phyloP scores from a whole-genome alignment of 2,113 vertebrate genomes.

The Erinaceus europaeus region DNA sequence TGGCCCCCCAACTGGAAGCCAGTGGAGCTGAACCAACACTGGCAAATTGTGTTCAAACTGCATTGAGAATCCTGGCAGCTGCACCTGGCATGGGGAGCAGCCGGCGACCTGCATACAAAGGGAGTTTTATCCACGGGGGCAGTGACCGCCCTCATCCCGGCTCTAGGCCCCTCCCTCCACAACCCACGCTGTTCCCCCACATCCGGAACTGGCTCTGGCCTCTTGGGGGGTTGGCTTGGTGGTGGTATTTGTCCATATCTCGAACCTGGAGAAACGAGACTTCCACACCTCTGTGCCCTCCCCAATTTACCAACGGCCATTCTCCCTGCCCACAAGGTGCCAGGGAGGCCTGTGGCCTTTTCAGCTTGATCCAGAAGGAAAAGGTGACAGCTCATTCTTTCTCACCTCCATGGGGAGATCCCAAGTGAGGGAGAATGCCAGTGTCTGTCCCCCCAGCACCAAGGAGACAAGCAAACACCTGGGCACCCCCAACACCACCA shows the following conservation, averaged over 20 bases:
- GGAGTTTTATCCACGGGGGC: conserved; percentile 47
- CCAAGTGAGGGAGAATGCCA: neutral
- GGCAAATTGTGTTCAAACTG: conserved; percentile 76
- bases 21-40: conserved; percentile 77
- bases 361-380: neutral
- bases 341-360: neutral
- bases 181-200: too few relatives aligned
- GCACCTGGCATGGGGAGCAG: conserved; percentile 58
- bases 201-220: conserved; percentile 38
- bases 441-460: neutral
- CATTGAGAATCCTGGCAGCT: conserved; percentile 58
- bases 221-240: neutral
- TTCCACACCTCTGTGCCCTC: too few relatives aligned
- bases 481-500: too few relatives aligned
- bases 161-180: neutral
- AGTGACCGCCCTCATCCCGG: neutral
- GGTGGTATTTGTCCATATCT: conserved; percentile 35
- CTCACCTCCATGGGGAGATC: neutral
- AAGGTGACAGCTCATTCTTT: neutral
- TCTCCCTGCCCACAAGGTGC: neutral
- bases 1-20: conserved; percentile 67
- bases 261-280: conserved; percentile 34
- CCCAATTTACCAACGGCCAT: neutral
- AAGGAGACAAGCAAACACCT: neutral
- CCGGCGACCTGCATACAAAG: conserved; percentile 60